Evolutionary conservation across 2,888 invertebrate genomes (phyloP).

Genomic region (Anorthoa munda): DNA sequence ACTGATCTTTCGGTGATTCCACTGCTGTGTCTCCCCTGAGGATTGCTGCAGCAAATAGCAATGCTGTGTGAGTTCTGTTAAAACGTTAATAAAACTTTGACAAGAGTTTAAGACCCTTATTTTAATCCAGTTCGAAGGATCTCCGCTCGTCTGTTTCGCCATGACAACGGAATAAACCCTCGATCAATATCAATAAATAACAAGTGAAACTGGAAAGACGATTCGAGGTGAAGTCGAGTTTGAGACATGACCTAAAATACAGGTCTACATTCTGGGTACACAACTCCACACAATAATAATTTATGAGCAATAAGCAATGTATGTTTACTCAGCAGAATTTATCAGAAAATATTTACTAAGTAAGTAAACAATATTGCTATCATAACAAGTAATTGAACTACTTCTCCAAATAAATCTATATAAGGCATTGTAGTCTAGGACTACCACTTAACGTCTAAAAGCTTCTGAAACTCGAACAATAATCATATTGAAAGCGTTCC

Average conservation of each 20-base stretch:
- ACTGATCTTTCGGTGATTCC: too few species aligned
- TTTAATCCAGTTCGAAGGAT: too few species aligned
- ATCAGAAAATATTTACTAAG: neutral
- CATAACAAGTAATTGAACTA: constrained; percentile 6
- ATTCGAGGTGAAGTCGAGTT: too few species aligned
- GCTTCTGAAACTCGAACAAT: constrained; percentile 39
- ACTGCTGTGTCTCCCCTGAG: neutral
- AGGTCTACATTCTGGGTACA: neutral
- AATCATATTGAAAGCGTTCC: constrained; percentile 33
- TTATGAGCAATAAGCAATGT: neutral
- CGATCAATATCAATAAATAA: too few species aligned
- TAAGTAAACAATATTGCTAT: neutral
- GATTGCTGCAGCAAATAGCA: neutral
- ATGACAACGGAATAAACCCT: too few species aligned
- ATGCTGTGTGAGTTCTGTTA: neutral
- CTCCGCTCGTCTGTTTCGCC: too few species aligned
- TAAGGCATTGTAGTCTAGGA: neutral
- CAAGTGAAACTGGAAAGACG: too few species aligned
- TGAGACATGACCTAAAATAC: too few species aligned
- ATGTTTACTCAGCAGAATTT: neutral
- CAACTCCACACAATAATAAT: constrained; percentile 1
- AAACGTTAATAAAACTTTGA: neutral
- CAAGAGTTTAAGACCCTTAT: neutral
- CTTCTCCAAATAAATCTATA: constrained; percentile 19
- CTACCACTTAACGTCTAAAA: constrained; percentile 30